A percentile compares a stretch with the other conserved stretches of the same genome.
Evolutionary conservation across 2,888 invertebrate species (phyloP).

Genomic region (Ctenicera cuprea): DNA sequence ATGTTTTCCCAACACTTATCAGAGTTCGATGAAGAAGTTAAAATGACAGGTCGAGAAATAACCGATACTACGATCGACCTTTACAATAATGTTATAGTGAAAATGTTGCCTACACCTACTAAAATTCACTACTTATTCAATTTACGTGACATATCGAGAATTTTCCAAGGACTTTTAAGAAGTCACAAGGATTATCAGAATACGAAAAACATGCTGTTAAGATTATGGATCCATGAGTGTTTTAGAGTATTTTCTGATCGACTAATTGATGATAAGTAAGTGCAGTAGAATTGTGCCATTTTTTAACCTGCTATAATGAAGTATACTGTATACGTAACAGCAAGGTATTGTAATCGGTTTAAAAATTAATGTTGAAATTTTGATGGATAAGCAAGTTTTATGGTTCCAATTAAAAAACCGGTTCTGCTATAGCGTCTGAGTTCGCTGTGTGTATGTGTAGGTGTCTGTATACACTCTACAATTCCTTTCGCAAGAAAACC

Average conservation of each 20-base stretch:
- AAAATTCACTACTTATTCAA: constrained; percentile 95
- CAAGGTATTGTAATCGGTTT: too few species aligned
- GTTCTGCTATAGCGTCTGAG: too few species aligned
- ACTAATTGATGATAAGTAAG: constrained; percentile 84
- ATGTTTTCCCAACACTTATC: constrained; percentile 87
- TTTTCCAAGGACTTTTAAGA: constrained; percentile 87
- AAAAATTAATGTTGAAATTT: too few species aligned
- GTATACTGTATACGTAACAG: too few species aligned
- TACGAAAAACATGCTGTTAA: constrained; percentile 81
- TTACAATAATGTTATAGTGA: constrained; percentile 82
- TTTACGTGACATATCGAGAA: constrained; percentile 90
- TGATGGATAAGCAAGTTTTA: too few species aligned
- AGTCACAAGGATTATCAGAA: constrained; percentile 86
- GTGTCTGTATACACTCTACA: too few species aligned
- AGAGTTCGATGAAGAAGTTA: constrained; percentile 88
- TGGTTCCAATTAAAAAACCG: too few species aligned
- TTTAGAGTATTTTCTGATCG: constrained; percentile 91
- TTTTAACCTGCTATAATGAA: too few species aligned
- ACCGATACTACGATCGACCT: constrained; percentile 85
- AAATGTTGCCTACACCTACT: constrained; percentile 90
- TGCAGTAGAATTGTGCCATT: constrained; percentile 33
- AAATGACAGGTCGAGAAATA: constrained; percentile 80
- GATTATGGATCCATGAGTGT: constrained; percentile 91
- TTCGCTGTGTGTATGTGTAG: too few species aligned
- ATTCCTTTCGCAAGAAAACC: too few species aligned